phyloP scores from a whole-genome alignment of 1,140 invertebrate genomes.

The Macrostomum lignano region DNA sequence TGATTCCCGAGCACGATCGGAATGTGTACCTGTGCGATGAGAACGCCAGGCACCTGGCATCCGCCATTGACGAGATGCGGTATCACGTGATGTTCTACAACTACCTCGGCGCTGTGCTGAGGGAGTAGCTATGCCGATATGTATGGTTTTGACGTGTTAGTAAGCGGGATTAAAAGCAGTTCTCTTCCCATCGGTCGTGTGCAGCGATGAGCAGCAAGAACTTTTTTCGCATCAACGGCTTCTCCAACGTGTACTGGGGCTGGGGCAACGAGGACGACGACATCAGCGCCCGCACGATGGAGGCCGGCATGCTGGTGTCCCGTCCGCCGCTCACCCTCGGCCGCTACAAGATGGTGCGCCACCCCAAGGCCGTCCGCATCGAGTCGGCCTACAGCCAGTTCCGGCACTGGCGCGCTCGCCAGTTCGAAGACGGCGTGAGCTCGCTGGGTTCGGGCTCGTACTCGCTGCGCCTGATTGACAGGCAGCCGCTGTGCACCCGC shows the following conservation, averaged over 20 bases:
- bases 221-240: conserved; percentile 54
- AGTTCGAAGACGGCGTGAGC: neutral
- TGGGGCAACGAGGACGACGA: conserved; percentile 35
- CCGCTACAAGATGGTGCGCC: conserved; percentile 24
- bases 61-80: conserved; percentile 16
- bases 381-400: neutral
- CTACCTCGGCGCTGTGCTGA: conserved; percentile 20
- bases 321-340: conserved; percentile 21
- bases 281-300: conserved; percentile 13
- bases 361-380: conserved; percentile 11
- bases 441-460: no score
- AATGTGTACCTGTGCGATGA: conserved; percentile 16
- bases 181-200: no score
- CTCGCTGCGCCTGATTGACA: no score
- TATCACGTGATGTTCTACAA: conserved; percentile 17
- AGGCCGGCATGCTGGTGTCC: conserved; percentile 13
- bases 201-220: conserved; percentile 30
- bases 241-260: conserved; percentile 60
- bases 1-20: conserved; percentile 10
- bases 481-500: no score
- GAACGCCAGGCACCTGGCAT: conserved; percentile 15
- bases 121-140: no score
- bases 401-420: neutral
- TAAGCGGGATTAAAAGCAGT: no score
- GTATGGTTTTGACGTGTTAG: no score